Conservation (phyloP, 2,113 vertebrate genomes). For the Anseranas semipalmata region DNA sequence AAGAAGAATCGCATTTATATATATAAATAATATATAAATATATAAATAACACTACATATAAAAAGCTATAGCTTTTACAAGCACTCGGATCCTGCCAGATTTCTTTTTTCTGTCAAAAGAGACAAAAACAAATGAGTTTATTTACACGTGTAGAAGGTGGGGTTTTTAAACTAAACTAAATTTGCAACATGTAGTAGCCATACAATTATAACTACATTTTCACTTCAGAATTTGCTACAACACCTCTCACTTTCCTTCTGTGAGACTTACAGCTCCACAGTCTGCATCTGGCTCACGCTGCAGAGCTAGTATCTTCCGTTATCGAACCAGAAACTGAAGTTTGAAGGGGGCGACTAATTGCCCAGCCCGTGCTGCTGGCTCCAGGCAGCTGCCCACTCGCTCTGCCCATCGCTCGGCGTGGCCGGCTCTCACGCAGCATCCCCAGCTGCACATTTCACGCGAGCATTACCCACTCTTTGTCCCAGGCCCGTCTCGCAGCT, state of each 20-base stretch:
- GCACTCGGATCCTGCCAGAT: neutral
- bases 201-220: neutral
- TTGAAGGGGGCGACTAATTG: neutral
- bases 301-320: accelerated
- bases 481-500: neutral
- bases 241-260: neutral
- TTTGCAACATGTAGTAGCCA: neutral
- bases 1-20: neutral
- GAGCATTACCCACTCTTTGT: accelerated
- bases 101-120: neutral
- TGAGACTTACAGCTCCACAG: neutral
- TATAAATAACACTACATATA: neutral
- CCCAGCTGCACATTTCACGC: accelerated
- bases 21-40: too few relatives aligned
- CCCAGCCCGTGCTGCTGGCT: neutral
- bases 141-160: accelerated
- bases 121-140: accelerated
- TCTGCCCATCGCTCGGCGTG: neutral
- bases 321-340: accelerated
- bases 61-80: neutral
- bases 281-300: neutral
- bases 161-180: neutral
- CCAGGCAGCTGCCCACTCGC: neutral
- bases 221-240: neutral
- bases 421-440: accelerated